Evolutionary conservation across 2,797 vertebrate species (phyloP).

Genomic region (Xiphophorus birchmanni): DNA sequence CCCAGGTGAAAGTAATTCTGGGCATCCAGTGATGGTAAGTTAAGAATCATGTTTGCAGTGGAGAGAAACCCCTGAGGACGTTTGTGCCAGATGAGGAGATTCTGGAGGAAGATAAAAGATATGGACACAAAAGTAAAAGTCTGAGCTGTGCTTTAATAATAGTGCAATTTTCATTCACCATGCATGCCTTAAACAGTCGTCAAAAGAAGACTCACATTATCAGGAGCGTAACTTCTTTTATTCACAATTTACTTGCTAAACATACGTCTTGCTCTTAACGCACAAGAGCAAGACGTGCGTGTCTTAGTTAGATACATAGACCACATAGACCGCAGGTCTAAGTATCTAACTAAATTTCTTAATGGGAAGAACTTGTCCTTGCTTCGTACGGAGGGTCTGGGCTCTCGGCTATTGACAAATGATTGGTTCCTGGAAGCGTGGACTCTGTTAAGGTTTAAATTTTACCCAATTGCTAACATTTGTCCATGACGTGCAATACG

Average conservation of each 20-base stretch:
- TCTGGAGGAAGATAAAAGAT: slow-evolving; percentile 41
- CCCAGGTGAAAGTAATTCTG: slow-evolving; percentile 25
- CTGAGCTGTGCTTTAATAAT: slow-evolving; percentile 10
- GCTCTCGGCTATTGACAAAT: no score
- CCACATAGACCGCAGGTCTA: neutral
- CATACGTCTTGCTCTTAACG: neutral
- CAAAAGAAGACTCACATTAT: slow-evolving; percentile 4
- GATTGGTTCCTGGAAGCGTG: no score
- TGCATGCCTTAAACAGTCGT: slow-evolving; percentile 8
- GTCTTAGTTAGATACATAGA: no score
- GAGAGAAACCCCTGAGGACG: slow-evolving; percentile 40
- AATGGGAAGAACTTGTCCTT: no score
- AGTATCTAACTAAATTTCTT: neutral
- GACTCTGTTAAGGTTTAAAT: no score
- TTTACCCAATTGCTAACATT: no score
- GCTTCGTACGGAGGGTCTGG: no score
- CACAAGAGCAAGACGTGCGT: neutral
- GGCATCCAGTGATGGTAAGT: slow-evolving; percentile 28
- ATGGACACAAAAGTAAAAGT: slow-evolving; percentile 18
- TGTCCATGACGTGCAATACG: no score
- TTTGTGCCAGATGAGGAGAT: slow-evolving; percentile 51
- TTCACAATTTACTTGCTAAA: neutral
- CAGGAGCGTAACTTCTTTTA: neutral
- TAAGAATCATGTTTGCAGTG: slow-evolving; percentile 48
- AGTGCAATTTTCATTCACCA: slow-evolving; percentile 7